Percentiles rank a stretch among this genome's conserved stretches.
These are phyloP conservation scores for Nettapus auritus DNA, from an alignment of 2,113 vertebrate genomes.

Conservation along the genomic window DNA sequence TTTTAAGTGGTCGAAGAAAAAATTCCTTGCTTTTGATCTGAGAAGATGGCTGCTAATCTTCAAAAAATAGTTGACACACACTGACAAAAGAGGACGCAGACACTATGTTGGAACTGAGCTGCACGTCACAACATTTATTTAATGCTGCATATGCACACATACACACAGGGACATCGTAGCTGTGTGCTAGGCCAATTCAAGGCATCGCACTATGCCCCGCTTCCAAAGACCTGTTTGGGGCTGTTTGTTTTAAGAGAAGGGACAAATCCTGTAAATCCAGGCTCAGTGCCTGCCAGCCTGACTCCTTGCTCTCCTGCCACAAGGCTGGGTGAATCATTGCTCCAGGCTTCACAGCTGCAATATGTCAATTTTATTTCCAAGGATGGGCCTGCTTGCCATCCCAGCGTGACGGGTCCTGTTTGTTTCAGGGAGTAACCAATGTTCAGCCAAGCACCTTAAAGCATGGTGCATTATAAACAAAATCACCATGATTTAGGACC, in stretches of 20 bases:
- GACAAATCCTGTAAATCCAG: background rate
- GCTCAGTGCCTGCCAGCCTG: background rate
- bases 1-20: background rate
- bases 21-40: background rate
- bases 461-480: background rate
- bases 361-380: background rate
- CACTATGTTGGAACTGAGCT: background rate
- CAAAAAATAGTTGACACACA: background rate
- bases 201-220: background rate
- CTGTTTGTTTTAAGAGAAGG: background rate
- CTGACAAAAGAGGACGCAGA: background rate
- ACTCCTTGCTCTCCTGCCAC: background rate
- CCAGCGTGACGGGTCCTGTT: background rate
- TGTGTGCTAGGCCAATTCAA: background rate
- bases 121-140: background rate
- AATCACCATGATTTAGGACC: background rate
- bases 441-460: background rate
- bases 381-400: background rate
- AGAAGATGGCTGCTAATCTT: background rate
- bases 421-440: background rate
- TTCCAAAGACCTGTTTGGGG: accelerated
- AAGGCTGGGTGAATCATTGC: background rate
- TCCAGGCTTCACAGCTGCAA: background rate
- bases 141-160: background rate
- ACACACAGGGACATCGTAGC: background rate